A percentile compares a stretch with the other conserved stretches of the same genome.
Conservation (phyloP, 2,888 invertebrate genomes). For the Metalampra italica region DNA sequence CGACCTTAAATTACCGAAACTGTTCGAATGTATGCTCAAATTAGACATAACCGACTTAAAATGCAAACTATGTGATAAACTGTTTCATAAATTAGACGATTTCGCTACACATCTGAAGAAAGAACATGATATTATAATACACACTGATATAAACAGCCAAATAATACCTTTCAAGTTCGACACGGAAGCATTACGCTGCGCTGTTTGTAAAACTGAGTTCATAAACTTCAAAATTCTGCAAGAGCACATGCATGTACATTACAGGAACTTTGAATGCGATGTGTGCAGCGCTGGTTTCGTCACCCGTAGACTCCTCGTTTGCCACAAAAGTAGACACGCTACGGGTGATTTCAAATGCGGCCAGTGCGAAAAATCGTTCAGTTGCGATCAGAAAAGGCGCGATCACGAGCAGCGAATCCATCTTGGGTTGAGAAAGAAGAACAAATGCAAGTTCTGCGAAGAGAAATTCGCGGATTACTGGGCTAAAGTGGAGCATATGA, state of each 20-base stretch:
- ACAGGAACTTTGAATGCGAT: conserved; percentile 43
- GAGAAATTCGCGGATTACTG: conserved; percentile 43
- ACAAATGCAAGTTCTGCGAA: conserved; percentile 42
- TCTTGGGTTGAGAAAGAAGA: conserved; percentile 18
- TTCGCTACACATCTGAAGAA: conserved; percentile 34
- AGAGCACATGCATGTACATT: conserved; percentile 58
- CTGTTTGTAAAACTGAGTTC: conserved; percentile 37
- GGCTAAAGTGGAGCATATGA: conserved; percentile 40
- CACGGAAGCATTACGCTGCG: conserved; percentile 37
- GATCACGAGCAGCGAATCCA: conserved; percentile 26
- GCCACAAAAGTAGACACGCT: conserved; percentile 39
- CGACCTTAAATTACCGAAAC: conserved; percentile 1
- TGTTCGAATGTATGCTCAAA: conserved; percentile 30
- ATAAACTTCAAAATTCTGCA: conserved; percentile 46
- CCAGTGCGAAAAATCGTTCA: conserved; percentile 43
- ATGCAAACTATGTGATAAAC: conserved; percentile 38
- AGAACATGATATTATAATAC: conserved; percentile 30
- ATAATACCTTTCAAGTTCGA: conserved; percentile 58
- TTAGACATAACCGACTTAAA: conserved; percentile 46
- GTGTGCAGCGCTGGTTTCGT: conserved; percentile 42
- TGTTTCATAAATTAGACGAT: conserved; percentile 29
- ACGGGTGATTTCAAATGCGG: conserved; percentile 42
- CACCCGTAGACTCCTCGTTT: conserved; percentile 28
- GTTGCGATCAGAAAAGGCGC: conserved; percentile 17
- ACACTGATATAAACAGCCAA: conserved; percentile 39